A percentile compares a stretch with the other conserved stretches of the same genome.
Conservation (phyloP, 2,888 invertebrate species). For the Ormyrus pomaceus region DNA sequence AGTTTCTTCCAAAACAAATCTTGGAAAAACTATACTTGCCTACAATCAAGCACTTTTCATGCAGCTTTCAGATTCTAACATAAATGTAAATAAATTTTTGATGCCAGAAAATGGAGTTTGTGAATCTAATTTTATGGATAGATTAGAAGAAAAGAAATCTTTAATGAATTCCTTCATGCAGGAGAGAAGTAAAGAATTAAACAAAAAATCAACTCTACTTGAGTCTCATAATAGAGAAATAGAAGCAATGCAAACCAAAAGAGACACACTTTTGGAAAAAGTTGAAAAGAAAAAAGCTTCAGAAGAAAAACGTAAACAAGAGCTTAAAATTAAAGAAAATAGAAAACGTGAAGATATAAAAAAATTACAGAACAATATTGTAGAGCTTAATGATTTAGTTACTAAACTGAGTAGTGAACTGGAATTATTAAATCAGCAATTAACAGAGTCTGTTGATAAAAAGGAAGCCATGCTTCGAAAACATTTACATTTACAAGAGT, state of each 20-base stretch:
- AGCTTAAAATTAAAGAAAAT: conserved; percentile 60
- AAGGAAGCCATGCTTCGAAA: conserved; percentile 62
- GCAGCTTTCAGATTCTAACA: conserved; percentile 58
- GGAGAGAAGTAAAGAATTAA: conserved; percentile 51
- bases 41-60: conserved; percentile 69
- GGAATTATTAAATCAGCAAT: conserved; percentile 56
- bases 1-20: conserved; percentile 62
- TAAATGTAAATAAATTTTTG: conserved; percentile 63
- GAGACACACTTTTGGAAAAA: conserved; percentile 51
- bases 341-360: conserved; percentile 64
- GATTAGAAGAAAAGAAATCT: conserved; percentile 61
- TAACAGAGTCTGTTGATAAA: conserved; percentile 64
- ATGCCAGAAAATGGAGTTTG: conserved; percentile 66
- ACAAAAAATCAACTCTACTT: conserved; percentile 37
- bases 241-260: conserved; percentile 53
- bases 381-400: conserved; percentile 57
- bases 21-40: conserved; percentile 65
- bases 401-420: conserved; percentile 55
- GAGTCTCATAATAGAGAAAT: conserved; percentile 50
- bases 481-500: conserved; percentile 60
- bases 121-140: conserved; percentile 56
- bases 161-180: conserved; percentile 61
- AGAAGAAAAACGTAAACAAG: conserved; percentile 53
- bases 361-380: conserved; percentile 60
- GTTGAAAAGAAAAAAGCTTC: conserved; percentile 48